Evolutionary conservation across 2,113 vertebrate species (phyloP), one percentile per base, ranked within the genome.

Genomic region (Caracal caracal): DNA sequence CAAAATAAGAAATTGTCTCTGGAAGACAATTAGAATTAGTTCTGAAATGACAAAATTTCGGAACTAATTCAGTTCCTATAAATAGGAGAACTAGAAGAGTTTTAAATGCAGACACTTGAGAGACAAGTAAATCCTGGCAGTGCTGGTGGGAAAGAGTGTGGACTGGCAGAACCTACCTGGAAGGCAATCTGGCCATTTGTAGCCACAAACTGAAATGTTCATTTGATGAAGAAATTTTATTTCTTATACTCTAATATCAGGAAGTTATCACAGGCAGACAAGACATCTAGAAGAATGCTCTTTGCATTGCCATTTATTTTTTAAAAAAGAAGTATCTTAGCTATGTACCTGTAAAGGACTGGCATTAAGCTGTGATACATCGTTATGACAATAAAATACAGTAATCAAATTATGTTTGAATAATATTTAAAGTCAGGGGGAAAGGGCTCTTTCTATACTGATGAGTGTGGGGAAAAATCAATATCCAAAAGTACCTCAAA

Each of bases 281-380:
- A 96, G 10, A 26, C 30, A 82, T 96, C 79, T 71, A 70, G 37
- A 66, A 37, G 37, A 83, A n/a, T 47, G 19, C 33, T 73, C 16
- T 80, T 90, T 85, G 51, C 28, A 88, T 30, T 9, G 83, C 59
- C 2, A 86, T 88, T 88, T 95, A 88, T 73, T 95, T 81, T 83
- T 59, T 81, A 10, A 19, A 84, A 81, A 81, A 53, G 28, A 95
- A 90, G 63, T 81, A 80, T 22, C 20, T 90, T 35, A 90, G 49
- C 59, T 94, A 51, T 20, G 5, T 22, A 70, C 20, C 24, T 89
- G 47, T 70, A 71, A 75, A 86, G 24, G 35, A 71, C 12, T 95
- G 56, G 22, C n/a, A 43, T 81, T 90, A 81, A 75, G 8, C 47
- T 75, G 11, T 85, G 43, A 66, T 88, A 56, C 66, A 65, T 24